Percentiles rank a stretch among this genome's conserved stretches.
Evolutionary conservation across 2,113 vertebrate species (phyloP).

Genomic region (Daphoenositta chrysoptera): DNA sequence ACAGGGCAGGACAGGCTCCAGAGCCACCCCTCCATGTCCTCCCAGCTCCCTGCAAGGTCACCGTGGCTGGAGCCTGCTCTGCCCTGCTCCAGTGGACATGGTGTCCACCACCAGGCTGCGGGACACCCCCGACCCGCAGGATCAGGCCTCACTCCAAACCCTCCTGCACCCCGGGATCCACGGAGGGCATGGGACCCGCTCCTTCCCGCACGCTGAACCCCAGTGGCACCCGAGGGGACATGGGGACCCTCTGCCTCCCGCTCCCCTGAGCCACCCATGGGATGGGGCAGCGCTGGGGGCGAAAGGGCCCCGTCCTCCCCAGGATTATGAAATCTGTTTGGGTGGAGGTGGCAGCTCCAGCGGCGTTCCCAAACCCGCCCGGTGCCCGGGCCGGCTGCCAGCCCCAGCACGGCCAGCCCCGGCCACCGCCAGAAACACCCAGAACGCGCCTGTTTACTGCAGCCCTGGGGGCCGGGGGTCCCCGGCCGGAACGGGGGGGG

Average conservation of each 20-base stretch:
- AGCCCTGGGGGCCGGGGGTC: not conserved
- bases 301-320: not conserved
- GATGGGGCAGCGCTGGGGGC: accelerated
- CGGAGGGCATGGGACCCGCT: accelerated
- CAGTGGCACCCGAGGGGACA: not conserved
- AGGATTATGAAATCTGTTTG: constrained; percentile 30
- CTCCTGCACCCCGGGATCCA: accelerated
- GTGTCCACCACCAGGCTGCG: accelerated
- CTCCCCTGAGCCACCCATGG: accelerated
- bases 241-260: accelerated
- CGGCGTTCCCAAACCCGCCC: not conserved
- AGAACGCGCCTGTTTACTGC: not conserved
- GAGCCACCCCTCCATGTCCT: not conserved
- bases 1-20: not conserved
- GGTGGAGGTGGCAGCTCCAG: constrained; percentile 1
- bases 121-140: not conserved
- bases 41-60: not conserved
- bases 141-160: not conserved
- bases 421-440: not conserved
- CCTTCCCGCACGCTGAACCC: not conserved
- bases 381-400: not conserved
- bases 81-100: accelerated
- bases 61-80: not conserved
- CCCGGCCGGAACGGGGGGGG: accelerated
- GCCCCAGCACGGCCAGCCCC: not conserved